A percentile compares a stretch with the other conserved stretches of the same genome.
Conservation (phyloP, 64 coral and sea anemone species). For the Exaiptasia diaphana region DNA sequence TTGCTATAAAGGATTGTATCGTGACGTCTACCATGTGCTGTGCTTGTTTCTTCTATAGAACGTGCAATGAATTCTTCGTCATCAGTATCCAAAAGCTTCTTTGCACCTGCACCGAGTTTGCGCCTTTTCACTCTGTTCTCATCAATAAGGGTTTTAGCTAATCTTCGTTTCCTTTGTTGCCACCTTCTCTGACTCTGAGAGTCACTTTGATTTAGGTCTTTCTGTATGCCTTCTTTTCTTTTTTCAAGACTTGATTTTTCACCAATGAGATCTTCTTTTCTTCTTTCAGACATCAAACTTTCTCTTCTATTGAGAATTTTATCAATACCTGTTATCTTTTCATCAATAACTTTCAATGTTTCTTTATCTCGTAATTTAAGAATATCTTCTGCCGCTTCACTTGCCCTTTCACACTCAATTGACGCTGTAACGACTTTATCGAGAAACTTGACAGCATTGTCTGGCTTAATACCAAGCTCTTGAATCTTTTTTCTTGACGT, state of each 20-base stretch:
- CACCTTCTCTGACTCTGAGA: conserved; percentile 24
- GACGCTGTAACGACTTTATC: conserved; percentile 51
- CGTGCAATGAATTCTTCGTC: conserved; percentile 45
- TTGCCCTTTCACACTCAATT: conserved; percentile 49
- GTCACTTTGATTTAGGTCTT: conserved; percentile 50
- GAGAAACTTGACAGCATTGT: conserved; percentile 51
- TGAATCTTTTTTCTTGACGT: conserved; percentile 48
- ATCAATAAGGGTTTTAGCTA: conserved; percentile 23
- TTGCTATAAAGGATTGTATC: conserved; percentile 15
- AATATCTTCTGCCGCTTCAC: conserved; percentile 42
- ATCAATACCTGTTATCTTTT: conserved; percentile 52
- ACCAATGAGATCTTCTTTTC: conserved; percentile 53
- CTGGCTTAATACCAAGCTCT: conserved; percentile 55
- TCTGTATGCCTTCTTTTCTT: conserved; percentile 49
- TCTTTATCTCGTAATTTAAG: conserved; percentile 50
- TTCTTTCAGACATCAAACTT: conserved; percentile 53
- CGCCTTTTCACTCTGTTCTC: conserved; percentile 60
- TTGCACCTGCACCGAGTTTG: conserved; percentile 34
- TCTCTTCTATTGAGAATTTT: conserved; percentile 39
- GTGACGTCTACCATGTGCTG: conserved; percentile 33
- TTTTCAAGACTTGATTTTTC: conserved; percentile 43
- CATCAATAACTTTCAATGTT: conserved; percentile 41
- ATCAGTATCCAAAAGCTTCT: conserved; percentile 12
- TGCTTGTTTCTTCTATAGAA: conserved; percentile 33
- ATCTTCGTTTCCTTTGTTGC: conserved; percentile 24